Evolutionary conservation across 2,797 vertebrate genomes (phyloP).

Genomic region (Poecilia picta): DNA sequence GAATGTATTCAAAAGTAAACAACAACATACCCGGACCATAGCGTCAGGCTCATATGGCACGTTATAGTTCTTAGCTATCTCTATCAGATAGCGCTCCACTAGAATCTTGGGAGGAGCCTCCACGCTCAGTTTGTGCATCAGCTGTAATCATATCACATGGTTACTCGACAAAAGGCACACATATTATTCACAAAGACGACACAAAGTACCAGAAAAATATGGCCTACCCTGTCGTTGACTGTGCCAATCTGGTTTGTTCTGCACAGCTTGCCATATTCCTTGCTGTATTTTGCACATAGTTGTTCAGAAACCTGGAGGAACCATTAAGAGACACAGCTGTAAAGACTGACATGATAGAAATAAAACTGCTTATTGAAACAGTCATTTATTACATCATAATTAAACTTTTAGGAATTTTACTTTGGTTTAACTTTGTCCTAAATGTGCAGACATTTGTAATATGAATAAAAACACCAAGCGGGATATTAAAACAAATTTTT

Average conservation of each 20-base stretch:
- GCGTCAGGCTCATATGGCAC: conserved; percentile 97
- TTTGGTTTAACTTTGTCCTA: not conserved
- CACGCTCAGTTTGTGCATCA: conserved; percentile 97
- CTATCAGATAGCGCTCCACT: conserved; percentile 97
- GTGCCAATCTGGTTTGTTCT: conserved; percentile 98
- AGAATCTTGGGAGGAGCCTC: conserved; percentile 97
- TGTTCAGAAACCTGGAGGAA: conserved; percentile 91
- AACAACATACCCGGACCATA: conserved; percentile 89
- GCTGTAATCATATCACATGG: conserved; percentile 71
- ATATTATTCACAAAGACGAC: conserved; percentile 20
- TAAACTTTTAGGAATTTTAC: not conserved
- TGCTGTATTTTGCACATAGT: conserved; percentile 98
- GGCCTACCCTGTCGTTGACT: conserved; percentile 92
- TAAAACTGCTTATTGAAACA: not conserved
- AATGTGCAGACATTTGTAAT: not conserved
- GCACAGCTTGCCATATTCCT: conserved; percentile 97
- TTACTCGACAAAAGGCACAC: not conserved
- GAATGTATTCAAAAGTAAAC: not conserved
- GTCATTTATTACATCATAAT: not conserved
- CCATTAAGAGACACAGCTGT: conserved; percentile 7
- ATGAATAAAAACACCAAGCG: not conserved
- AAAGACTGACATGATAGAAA: not conserved
- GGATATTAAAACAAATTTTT: not conserved
- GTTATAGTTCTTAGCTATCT: conserved; percentile 99
- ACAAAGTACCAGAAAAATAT: not conserved